Percentiles rank a stretch among this genome's conserved stretches.
Evolutionary conservation across 30 jellyfish, hydroid and myxozoan species (phyloP).

Genomic region (Rhopilema esculentum): DNA sequence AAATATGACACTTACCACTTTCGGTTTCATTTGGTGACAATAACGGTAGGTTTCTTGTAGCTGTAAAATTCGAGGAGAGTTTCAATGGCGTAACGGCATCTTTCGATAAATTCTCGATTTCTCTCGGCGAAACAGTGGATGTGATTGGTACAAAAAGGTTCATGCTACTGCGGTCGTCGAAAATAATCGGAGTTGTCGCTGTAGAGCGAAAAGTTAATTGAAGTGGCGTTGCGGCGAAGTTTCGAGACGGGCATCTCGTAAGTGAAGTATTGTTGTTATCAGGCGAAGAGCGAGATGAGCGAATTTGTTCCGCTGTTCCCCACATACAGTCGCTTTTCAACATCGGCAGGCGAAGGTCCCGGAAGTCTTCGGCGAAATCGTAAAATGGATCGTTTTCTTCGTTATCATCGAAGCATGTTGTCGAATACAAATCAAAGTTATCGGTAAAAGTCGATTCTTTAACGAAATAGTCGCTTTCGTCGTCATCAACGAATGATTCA

Average conservation of each 20-base stretch:
- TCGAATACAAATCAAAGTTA: slow-evolving; percentile 25
- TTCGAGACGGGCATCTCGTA: slow-evolving; percentile 50
- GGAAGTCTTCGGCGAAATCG: slow-evolving; percentile 76
- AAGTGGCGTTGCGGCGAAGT: slow-evolving; percentile 74
- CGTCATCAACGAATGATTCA: slow-evolving; percentile 23
- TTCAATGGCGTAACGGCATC: slow-evolving; percentile 42
- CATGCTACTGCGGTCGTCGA: slow-evolving; percentile 37
- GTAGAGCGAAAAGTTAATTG: slow-evolving; percentile 67
- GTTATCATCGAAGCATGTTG: slow-evolving; percentile 4
- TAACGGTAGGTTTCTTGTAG: slow-evolving; percentile 13
- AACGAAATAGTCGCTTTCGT: slow-evolving; percentile 31
- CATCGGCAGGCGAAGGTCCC: slow-evolving; percentile 49
- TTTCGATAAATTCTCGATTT: slow-evolving; percentile 45
- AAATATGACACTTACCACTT: slow-evolving; percentile 75
- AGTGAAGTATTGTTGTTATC: slow-evolving; percentile 29
- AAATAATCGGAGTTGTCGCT: slow-evolving; percentile 58
- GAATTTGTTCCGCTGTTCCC: slow-evolving; percentile 67
- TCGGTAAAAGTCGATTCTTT: slow-evolving; percentile 38
- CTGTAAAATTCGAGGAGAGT: slow-evolving; percentile 19
- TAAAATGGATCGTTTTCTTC: slow-evolving; percentile 59
- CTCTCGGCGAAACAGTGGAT: slow-evolving; percentile 43
- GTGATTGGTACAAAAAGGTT: slow-evolving; percentile 56
- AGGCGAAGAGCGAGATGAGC: slow-evolving; percentile 50
- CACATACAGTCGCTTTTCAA: slow-evolving; percentile 80
- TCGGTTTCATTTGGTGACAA: slow-evolving; percentile 84